Base-by-base conservation (phyloP, 1,140 invertebrate species). In the Rhagoletis zephyria region DNA sequence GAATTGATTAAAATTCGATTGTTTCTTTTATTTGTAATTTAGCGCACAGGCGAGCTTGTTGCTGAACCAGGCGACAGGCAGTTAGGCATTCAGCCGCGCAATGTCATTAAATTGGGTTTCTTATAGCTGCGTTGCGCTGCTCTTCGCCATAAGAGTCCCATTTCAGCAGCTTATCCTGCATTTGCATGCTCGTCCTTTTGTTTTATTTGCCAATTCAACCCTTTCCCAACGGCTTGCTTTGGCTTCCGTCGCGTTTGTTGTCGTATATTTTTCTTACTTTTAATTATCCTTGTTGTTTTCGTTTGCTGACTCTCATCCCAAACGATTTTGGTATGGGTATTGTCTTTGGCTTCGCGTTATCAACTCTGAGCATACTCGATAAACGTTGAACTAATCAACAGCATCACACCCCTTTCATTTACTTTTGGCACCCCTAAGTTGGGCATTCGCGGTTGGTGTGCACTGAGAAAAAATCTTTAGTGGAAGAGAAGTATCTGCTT, bases 1-100 rank as follows among this genome's bases (percentile, higher is more conserved):
- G 90, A 92, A 92, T 92, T 92, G 91, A 92, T 92, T 92, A 92
- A 92, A 92, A 92, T 92, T 92, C 91, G 91, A 92, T 92, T 92
- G 90, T 90, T 92, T 90, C 90, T 92, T 92, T 92, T 92, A 90
- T 90, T 90, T 65, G 16, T 40, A 65, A 30, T 30, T 85, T 56
- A 61, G 4, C 5, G 56, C 60, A 51, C n/a, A 60, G 16, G 81
- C 30, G 30, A 12, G 48, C 51, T 9, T 3, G 0, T 0, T 0
- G 1, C 12, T 10, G 70, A 81, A n/a, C 19, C 7, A 7, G 51
- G 12, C 16, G 70, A 0, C 70, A 14, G 16, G 14, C 70, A n/a
- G 63, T 10, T 10, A n/a, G 30, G 30, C 30, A 30, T 30, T 30
- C 30, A 30, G 45, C 1, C n/a, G n/a, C 5, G 61, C 9, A 63